phyloP scores from a whole-genome alignment of 2,888 invertebrate species.

The Lamellibrachia satsuma region DNA sequence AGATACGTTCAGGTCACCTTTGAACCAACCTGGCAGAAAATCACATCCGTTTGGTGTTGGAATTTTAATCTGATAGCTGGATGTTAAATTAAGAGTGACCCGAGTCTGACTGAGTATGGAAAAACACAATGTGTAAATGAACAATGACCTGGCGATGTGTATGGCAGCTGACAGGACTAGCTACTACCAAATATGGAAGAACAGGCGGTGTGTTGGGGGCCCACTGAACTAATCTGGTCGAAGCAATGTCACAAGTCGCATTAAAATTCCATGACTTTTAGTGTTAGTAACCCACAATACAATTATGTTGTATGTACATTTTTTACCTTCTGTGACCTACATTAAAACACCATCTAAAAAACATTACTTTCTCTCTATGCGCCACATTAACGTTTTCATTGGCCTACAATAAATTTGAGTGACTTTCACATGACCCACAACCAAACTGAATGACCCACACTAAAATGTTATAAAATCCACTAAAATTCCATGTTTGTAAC shows the following conservation, averaged over 20 bases:
- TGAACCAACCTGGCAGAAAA: not conserved
- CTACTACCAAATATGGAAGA: not conserved
- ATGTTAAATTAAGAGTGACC: conserved; percentile 6
- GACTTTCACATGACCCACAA: not conserved
- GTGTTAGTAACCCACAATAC: not conserved
- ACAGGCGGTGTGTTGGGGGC: not conserved
- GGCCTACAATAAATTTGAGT: not conserved
- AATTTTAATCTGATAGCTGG: not conserved
- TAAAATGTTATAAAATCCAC: not conserved
- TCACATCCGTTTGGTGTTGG: not conserved
- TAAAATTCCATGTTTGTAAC: not conserved
- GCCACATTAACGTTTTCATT: too few relatives aligned
- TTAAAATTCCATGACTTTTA: not conserved
- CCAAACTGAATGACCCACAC: not conserved
- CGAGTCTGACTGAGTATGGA: not conserved
- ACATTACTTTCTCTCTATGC: too few relatives aligned
- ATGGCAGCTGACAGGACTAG: not conserved
- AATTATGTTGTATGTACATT: too few relatives aligned
- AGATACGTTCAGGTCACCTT: not conserved
- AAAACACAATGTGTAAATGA: not conserved
- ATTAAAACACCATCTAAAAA: too few relatives aligned
- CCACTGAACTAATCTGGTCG: not conserved
- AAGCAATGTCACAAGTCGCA: not conserved
- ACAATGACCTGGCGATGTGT: not conserved
- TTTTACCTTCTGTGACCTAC: too few relatives aligned